These are phyloP conservation scores for Nothobranchius kuhntae DNA, from an alignment of 2,113 vertebrate genomes.

Conservation along the genomic window DNA sequence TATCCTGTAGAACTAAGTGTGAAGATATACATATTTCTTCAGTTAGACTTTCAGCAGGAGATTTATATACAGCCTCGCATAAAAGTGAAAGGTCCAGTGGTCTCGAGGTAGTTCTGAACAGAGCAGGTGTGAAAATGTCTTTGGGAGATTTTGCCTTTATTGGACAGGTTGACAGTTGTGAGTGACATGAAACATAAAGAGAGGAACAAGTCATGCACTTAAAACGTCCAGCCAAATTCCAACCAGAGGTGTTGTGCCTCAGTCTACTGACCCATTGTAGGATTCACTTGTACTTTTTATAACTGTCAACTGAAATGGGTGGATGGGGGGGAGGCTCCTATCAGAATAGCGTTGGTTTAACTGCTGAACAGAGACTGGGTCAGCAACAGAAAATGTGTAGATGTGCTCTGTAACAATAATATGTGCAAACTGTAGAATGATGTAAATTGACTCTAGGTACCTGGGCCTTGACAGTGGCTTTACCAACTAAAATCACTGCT, in stretches of 20 bases:
- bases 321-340: neutral
- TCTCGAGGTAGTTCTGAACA: constrained; percentile 1
- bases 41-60: neutral
- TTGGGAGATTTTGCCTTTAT: constrained; percentile 27
- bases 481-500: too few relatives aligned
- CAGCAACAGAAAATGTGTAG: neutral
- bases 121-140: neutral
- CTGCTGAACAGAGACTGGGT: neutral
- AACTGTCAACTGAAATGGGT: neutral
- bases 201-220: constrained; percentile 30
- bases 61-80: neutral
- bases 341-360: neutral
- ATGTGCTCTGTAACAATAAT: too few relatives aligned
- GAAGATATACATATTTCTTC: neutral
- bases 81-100: neutral
- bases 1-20: neutral
- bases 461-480: too few relatives aligned
- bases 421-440: too few relatives aligned
- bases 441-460: too few relatives aligned
- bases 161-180: constrained; percentile 40
- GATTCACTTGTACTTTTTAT: constrained; percentile 12
- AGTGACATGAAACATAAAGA: constrained; percentile 35
- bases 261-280: neutral
- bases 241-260: constrained; percentile 8
- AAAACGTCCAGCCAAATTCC: constrained; percentile 14